A percentile compares a stretch with the other conserved stretches of the same genome.
These are phyloP conservation scores for Hipposideros armiger DNA, from an alignment of 2,113 vertebrate species.

Conservation along the genomic window DNA sequence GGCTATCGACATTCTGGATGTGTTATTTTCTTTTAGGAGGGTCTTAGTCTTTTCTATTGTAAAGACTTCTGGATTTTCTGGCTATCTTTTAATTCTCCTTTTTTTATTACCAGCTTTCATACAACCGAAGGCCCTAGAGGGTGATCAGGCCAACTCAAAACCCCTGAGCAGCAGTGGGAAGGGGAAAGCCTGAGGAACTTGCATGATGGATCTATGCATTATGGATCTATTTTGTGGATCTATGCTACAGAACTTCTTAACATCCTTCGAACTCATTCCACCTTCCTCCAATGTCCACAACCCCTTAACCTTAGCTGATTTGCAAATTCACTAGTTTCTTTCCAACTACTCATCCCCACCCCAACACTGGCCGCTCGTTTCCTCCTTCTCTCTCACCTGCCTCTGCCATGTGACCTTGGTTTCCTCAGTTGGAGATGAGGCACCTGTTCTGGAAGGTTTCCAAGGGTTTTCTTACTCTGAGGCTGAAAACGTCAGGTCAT, in stretches of 20 bases:
- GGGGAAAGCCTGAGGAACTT: background rate
- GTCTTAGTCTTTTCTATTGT: background rate
- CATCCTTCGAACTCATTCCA: background rate
- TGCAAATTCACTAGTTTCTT: background rate
- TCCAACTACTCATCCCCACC: background rate
- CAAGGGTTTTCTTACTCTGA: background rate
- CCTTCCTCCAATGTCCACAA: background rate
- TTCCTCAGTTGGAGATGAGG: background rate
- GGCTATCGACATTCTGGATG: background rate
- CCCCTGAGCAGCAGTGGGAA: background rate
- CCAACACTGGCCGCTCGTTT: fast-evolving
- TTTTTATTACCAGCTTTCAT: background rate
- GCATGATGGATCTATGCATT: no score
- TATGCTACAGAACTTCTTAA: background rate
- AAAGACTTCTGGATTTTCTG: background rate
- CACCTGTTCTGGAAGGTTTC: background rate
- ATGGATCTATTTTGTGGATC: background rate
- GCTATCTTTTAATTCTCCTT: background rate
- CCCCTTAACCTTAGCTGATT: background rate
- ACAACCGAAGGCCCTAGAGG: background rate
- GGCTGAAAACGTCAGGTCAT: background rate
- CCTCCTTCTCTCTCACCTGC: background rate
- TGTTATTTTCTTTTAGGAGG: background rate
- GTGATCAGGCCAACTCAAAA: background rate
- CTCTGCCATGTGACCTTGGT: background rate